A percentile compares a stretch with the other conserved stretches of the same genome.
Evolutionary conservation across 2,888 invertebrate species (phyloP).

Genomic region (Noctua janthe): DNA sequence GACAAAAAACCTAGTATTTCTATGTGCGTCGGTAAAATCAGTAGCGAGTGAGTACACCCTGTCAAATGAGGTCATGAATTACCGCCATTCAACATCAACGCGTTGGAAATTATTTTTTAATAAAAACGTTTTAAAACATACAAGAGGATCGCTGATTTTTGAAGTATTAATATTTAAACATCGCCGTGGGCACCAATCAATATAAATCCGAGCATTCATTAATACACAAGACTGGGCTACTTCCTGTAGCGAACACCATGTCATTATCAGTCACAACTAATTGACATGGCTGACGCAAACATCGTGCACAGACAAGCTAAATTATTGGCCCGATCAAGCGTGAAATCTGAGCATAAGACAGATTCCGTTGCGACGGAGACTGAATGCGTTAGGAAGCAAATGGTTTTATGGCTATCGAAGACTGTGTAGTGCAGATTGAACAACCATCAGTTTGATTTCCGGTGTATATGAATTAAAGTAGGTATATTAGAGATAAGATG

Average conservation of each 20-base stretch:
- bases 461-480: background rate
- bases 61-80: too few relatives aligned
- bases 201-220: background rate
- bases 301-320: conserved; percentile 28
- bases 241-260: conserved; percentile 18
- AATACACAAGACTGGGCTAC: background rate
- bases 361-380: conserved; percentile 28
- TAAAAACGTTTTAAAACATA: background rate
- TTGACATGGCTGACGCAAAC: conserved; percentile 48
- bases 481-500: background rate
- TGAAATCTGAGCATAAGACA: conserved; percentile 40
- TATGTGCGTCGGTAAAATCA: too few relatives aligned
- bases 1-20: too few relatives aligned
- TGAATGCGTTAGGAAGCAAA: background rate
- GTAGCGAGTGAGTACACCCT: too few relatives aligned
- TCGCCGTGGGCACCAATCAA: background rate
- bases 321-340: conserved; percentile 44
- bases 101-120: too few relatives aligned
- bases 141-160: background rate
- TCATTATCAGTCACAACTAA: conserved; percentile 58
- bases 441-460: too few relatives aligned
- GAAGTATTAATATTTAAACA: background rate
- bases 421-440: background rate
- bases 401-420: background rate
- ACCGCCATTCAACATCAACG: too few relatives aligned